Evolutionary conservation across 1,140 invertebrate species (phyloP).

Genomic region (Melanaphis sacchari): DNA sequence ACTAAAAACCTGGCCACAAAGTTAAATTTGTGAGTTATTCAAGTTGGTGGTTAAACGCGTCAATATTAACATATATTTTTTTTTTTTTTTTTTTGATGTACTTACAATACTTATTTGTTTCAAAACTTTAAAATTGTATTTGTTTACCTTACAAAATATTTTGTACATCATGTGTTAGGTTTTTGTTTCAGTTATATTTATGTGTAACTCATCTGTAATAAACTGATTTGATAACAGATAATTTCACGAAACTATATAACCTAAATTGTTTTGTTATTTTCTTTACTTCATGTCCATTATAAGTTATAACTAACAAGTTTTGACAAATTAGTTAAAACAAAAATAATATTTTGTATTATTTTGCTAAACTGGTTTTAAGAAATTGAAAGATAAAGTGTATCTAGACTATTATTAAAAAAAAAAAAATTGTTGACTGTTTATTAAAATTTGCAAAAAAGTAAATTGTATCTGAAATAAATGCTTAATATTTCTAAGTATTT

Average conservation of each 20-base stretch:
- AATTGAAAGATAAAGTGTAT: not conserved
- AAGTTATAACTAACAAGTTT: no score
- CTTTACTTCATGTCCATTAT: not conserved
- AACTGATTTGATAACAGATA: slow-evolving; percentile 53
- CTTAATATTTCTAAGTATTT: not conserved
- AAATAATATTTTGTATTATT: slow-evolving; percentile 4
- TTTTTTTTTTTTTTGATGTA: slow-evolving; percentile 49
- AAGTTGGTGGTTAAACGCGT: slow-evolving; percentile 53
- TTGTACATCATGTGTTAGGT: slow-evolving; percentile 53
- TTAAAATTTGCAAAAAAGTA: not conserved
- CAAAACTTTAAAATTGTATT: slow-evolving; percentile 43
- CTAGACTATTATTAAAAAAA: not conserved
- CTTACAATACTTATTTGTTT: slow-evolving; percentile 52
- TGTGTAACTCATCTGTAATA: slow-evolving; percentile 54
- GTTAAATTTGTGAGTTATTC: slow-evolving; percentile 53
- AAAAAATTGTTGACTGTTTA: not conserved
- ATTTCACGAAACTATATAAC: slow-evolving; percentile 13
- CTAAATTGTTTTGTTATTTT: slow-evolving; percentile 34
- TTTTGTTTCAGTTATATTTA: slow-evolving; percentile 54
- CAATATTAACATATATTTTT: slow-evolving; percentile 55
- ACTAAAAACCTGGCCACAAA: slow-evolving; percentile 55
- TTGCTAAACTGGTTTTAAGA: not conserved
- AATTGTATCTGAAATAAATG: not conserved
- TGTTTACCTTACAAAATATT: slow-evolving; percentile 48
- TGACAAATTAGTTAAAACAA: not conserved